phyloP scores from a whole-genome alignment of 1,140 invertebrate genomes.

The Plectrocnemia conspersa region DNA sequence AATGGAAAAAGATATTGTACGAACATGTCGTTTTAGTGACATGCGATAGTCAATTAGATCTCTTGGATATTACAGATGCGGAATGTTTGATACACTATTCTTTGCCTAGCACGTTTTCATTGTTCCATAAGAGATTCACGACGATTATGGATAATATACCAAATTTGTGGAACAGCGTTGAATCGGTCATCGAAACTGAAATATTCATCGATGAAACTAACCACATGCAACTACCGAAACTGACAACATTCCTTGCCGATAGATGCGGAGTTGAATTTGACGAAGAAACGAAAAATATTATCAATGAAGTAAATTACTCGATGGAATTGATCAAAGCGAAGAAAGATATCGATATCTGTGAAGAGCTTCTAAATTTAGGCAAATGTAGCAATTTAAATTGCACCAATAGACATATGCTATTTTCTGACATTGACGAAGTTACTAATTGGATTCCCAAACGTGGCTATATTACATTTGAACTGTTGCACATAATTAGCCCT shows the following conservation, averaged over 20 bases:
- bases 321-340: conserved; percentile 42
- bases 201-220: conserved; percentile 8
- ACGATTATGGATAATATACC: background rate
- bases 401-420: conserved; percentile 39
- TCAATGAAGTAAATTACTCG: background rate
- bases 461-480: conserved; percentile 43
- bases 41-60: conserved; percentile 1
- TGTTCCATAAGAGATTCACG: conserved; percentile 5
- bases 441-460: conserved; percentile 42
- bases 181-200: background rate
- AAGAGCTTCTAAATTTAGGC: conserved; percentile 40
- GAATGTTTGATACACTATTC: conserved; percentile 7
- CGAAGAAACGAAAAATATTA: background rate
- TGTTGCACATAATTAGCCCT: conserved; percentile 41
- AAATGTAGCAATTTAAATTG: conserved; percentile 44
- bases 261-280: background rate
- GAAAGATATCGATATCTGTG: conserved; percentile 41
- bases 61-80: background rate
- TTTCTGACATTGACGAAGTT: conserved; percentile 39
- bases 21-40: background rate
- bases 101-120: background rate
- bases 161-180: background rate
- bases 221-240: background rate
- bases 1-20: background rate
- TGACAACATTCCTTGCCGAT: background rate